Conservation (phyloP, 1,140 invertebrate species). For the Pseudomyrmex flavicornis region DNA sequence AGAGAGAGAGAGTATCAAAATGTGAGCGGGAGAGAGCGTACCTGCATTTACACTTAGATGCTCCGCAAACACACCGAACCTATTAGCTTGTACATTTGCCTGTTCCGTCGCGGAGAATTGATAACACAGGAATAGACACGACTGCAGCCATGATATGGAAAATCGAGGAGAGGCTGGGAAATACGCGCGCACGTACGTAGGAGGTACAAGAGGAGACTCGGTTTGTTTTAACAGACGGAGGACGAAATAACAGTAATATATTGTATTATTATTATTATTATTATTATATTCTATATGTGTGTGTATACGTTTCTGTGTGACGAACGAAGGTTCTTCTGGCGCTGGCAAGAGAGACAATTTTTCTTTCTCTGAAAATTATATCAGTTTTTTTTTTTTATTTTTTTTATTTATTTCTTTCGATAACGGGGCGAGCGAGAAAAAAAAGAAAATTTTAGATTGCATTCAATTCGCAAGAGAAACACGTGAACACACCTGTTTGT, state of each 20-base stretch:
- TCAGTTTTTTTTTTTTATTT: neutral
- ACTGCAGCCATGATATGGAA: constrained; percentile 18
- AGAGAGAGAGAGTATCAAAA: constrained; percentile 9
- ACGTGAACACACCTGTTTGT: neutral
- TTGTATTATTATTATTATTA: constrained; percentile 6
- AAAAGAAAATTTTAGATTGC: neutral
- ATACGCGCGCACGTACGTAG: neutral
- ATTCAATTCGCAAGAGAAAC: neutral
- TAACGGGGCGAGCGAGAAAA: neutral
- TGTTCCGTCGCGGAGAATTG: constrained; percentile 57
- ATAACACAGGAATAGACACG: constrained; percentile 52
- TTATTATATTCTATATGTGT: neutral
- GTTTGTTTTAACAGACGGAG: neutral
- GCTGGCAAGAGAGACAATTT: neutral
- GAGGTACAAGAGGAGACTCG: too few species aligned
- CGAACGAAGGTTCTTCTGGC: neutral
- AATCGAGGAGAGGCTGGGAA: neutral
- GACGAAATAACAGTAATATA: constrained; percentile 37
- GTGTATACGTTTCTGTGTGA: neutral
- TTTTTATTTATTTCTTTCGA: too few species aligned
- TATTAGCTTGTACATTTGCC: constrained; percentile 69
- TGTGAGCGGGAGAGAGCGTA: constrained; percentile 22
- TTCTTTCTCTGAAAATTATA: neutral
- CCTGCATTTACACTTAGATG: constrained; percentile 63
- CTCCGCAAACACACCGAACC: constrained; percentile 68